These are phyloP conservation scores for Paracentrotus lividus DNA, from an alignment of 53 echinoderm and acorn worm genomes.

Conservation along the genomic window DNA sequence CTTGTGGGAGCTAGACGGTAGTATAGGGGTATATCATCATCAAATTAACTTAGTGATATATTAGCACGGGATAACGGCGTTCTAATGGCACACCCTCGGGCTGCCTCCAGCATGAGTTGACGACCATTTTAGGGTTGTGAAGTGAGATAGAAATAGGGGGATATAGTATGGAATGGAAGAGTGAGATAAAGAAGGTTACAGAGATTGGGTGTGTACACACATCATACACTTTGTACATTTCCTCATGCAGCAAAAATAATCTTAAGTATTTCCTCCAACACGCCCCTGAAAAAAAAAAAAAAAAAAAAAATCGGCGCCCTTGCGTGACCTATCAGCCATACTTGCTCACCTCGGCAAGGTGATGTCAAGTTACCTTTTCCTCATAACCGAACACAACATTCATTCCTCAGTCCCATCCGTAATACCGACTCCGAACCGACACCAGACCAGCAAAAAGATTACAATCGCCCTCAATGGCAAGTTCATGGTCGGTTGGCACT, in stretches of 20 bases:
- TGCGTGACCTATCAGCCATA: background rate
- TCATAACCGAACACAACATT: background rate
- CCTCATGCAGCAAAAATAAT: background rate
- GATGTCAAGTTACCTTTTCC: background rate
- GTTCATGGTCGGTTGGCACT: no score
- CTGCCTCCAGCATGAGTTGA: conserved; percentile 11
- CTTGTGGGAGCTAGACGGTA: background rate
- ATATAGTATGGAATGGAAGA: background rate
- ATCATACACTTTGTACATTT: no score
- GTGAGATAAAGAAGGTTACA: background rate
- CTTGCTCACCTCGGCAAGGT: background rate
- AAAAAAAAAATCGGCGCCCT: no score
- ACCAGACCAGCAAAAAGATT: no score
- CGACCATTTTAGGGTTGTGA: background rate
- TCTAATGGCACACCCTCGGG: conserved; percentile 68
- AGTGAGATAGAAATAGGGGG: background rate
- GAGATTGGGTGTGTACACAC: background rate
- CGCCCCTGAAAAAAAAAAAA: no score
- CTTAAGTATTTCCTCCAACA: background rate
- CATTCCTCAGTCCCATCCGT: background rate
- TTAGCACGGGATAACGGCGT: conserved; percentile 51
- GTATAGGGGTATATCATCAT: conserved; percentile 24
- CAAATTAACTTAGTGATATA: conserved; percentile 73
- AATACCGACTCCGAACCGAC: no score
- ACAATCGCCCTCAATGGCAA: no score